phyloP scores from a whole-genome alignment of 2,797 vertebrate genomes.

The Macropus fuliginosus region DNA sequence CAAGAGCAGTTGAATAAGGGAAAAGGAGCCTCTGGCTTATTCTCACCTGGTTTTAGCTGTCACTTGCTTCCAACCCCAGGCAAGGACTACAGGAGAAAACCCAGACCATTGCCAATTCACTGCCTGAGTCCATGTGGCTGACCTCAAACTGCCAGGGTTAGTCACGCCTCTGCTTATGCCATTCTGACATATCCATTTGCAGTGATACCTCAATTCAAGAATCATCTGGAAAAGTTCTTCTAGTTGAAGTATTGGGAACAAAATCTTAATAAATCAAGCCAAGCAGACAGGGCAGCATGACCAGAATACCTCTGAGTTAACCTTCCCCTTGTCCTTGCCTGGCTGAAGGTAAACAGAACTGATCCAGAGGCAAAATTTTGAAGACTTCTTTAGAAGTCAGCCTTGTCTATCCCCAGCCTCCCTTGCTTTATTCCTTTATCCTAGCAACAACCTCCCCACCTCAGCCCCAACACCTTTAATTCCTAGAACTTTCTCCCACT shows the following conservation, averaged over 20 bases:
- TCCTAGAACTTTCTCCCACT: not conserved
- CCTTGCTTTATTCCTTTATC: not conserved
- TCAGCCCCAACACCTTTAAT: not conserved
- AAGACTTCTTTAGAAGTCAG: not conserved
- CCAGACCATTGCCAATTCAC: not conserved
- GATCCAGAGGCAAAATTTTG: not conserved
- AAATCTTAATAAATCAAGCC: not conserved
- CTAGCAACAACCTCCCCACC: not conserved
- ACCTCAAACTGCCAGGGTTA: conserved; percentile 2
- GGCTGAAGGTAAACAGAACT: not conserved
- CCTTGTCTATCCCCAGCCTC: not conserved
- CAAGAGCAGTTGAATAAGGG: not conserved
- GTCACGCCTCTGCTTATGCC: not conserved
- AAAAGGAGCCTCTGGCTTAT: not conserved
- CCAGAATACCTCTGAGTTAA: not conserved
- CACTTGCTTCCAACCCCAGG: not conserved
- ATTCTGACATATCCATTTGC: not conserved
- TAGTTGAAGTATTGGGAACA: not conserved
- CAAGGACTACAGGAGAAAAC: not conserved
- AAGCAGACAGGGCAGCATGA: not conserved
- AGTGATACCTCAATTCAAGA: not conserved
- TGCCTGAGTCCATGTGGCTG: not conserved
- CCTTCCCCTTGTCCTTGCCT: not conserved
- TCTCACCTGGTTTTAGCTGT: not conserved
- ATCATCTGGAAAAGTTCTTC: not conserved